Base-by-base conservation (phyloP, 2,888 invertebrate species). In the Amphipoea oculea region DNA sequence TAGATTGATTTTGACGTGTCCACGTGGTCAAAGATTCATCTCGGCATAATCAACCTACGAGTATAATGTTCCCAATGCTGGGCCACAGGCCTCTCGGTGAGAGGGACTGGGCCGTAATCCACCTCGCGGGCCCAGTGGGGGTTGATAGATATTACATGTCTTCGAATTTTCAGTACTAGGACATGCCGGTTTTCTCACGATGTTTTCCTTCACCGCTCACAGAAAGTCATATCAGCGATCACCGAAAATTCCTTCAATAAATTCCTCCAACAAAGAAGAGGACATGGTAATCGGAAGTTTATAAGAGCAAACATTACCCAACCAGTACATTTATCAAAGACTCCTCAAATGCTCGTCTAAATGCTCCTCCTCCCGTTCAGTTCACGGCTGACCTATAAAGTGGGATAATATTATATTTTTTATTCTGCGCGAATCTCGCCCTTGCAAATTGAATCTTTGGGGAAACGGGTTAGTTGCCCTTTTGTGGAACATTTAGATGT, bases 371-470 rank as follows among this genome's bases (percentile, higher is more conserved):
- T 66, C 74, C 67, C 76, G 40, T 62, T 62, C 45, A 40, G 60
- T 79, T 81, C 75, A 81, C 62, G 77, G 71, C 11, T 86, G 89
- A 88, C 81, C 84, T 84, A 88, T 81, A 82, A 87, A 83, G 71
- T 81, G 42, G 75, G 73, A 85, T 89, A 80, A 86, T 84, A 88
- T 89, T 89, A 84, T 88, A 89, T 85, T 85, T 91, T 91, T 89
- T 88, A 89, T 89, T 82, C 88, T 81, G 66, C 73, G 68, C 78
- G 84, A 85, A 86, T 89, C 88, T 84, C 78, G 76, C 84, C 89
- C 88, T 89, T 82, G 89, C 89, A 92, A 92, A 92, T 92, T 92
- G 91, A 92, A 92, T 92, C 90, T 91, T 89, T 73, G 79, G 88
- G 91, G 86, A 88, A 88, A 86, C 78, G 83, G 85, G 85, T 82